These are phyloP conservation scores for Melitaea athalia DNA, from an alignment of 2,888 invertebrate species.

Conservation along the genomic window DNA sequence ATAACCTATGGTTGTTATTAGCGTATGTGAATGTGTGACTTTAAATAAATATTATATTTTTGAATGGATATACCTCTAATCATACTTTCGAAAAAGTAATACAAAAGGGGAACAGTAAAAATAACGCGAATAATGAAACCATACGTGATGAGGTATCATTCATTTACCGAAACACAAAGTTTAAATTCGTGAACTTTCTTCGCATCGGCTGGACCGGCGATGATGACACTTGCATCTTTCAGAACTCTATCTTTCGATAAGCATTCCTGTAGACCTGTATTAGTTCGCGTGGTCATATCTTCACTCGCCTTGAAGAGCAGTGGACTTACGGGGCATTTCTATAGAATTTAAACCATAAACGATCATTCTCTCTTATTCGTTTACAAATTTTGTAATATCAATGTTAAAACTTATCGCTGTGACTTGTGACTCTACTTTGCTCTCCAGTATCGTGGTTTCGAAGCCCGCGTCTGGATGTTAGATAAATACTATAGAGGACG, in stretches of 20 bases:
- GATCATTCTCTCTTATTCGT: background rate
- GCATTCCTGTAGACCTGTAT: slow-evolving; percentile 51
- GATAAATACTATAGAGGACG: too few species aligned
- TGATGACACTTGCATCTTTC: slow-evolving; percentile 50
- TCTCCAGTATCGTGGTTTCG: too few species aligned
- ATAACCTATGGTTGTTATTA: too few species aligned
- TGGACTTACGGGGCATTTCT: slow-evolving; percentile 64
- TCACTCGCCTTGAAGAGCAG: slow-evolving; percentile 57
- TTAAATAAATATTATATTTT: too few species aligned
- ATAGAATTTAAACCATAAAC: slow-evolving; percentile 18
- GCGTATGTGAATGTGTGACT: too few species aligned
- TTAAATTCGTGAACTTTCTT: slow-evolving; percentile 53
- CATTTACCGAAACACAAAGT: slow-evolving; percentile 44
- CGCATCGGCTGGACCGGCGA: slow-evolving; percentile 59
- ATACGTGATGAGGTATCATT: background rate
- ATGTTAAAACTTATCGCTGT: too few species aligned
- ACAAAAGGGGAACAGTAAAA: background rate
- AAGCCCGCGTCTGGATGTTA: too few species aligned
- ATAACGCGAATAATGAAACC: background rate
- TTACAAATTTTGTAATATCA: too few species aligned
- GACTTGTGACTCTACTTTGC: too few species aligned
- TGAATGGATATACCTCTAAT: too few species aligned
- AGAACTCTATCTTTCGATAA: slow-evolving; percentile 45
- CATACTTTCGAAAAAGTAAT: too few species aligned
- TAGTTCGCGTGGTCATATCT: slow-evolving; percentile 43